phyloP scores from a whole-genome alignment of 2,888 invertebrate species.

The Dioctria rufipes region DNA sequence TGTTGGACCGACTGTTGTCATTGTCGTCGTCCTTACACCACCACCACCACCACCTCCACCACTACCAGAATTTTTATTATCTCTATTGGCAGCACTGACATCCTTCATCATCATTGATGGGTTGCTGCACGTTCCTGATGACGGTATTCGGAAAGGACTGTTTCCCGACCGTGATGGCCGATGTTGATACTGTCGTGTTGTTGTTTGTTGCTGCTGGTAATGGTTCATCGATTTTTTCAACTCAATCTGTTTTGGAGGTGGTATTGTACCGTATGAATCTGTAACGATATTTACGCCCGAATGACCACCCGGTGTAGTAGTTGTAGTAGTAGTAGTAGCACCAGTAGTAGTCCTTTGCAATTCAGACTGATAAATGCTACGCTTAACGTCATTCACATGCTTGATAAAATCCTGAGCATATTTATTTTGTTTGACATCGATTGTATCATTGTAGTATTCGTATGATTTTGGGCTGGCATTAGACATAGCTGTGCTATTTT shows the following conservation, averaged over 20 bases:
- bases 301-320: slow-evolving; percentile 23
- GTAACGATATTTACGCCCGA: not conserved
- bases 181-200: slow-evolving; percentile 58
- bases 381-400: slow-evolving; percentile 71
- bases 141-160: slow-evolving; percentile 54
- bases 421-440: slow-evolving; percentile 69
- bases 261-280: slow-evolving; percentile 54
- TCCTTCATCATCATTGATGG: slow-evolving; percentile 51
- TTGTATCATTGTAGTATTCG: slow-evolving; percentile 61
- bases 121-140: not conserved
- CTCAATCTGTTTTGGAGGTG: slow-evolving; percentile 55
- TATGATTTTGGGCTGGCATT: slow-evolving; percentile 62
- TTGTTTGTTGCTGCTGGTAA: slow-evolving; percentile 8
- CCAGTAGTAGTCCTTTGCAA: slow-evolving; percentile 65
- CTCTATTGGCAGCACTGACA: slow-evolving; percentile 7
- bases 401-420: slow-evolving; percentile 72
- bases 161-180: slow-evolving; percentile 16
- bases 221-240: slow-evolving; percentile 55
- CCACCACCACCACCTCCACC: not conserved
- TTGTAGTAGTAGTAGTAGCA: no score
- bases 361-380: slow-evolving; percentile 70
- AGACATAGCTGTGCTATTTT: slow-evolving; percentile 54
- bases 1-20: slow-evolving; percentile 24
- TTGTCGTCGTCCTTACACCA: not conserved
- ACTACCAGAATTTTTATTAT: slow-evolving; percentile 40